Conservation (phyloP, 53 echinoderm and acorn worm species). For the Temnopleurus reevesii region DNA sequence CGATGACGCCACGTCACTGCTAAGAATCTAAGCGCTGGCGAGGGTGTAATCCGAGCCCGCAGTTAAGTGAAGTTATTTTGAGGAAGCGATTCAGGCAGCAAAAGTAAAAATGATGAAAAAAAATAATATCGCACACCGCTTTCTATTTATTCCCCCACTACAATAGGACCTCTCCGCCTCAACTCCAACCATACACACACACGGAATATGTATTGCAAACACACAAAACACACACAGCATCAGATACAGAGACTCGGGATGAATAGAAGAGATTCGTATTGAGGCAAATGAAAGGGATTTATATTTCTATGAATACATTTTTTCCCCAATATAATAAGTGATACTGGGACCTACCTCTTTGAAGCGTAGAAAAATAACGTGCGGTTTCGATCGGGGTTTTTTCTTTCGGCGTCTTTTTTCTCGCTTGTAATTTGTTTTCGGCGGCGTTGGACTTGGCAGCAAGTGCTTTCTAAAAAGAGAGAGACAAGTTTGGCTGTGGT, state of each 20-base stretch:
- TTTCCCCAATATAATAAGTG: slow-evolving; percentile 37
- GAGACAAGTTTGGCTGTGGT: neutral
- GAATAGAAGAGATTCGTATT: neutral
- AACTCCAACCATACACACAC: neutral
- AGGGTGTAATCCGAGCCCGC: slow-evolving; percentile 24
- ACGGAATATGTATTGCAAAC: neutral
- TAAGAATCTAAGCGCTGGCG: neutral
- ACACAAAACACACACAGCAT: neutral
- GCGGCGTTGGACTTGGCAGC: neutral
- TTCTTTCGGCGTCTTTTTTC: neutral
- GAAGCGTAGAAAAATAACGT: slow-evolving; percentile 18
- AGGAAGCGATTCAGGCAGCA: slow-evolving; percentile 37
- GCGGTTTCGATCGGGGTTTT: slow-evolving; percentile 24
- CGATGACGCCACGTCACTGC: neutral
- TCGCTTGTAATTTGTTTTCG: neutral
- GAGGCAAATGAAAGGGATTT: slow-evolving; percentile 48
- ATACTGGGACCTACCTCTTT: slow-evolving; percentile 30
- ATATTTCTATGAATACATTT: slow-evolving; percentile 57
- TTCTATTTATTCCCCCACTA: slow-evolving; percentile 43
- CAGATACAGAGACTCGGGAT: slow-evolving; percentile 13
- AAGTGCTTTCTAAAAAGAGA: slow-evolving; percentile 1
- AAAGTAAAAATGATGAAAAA: slow-evolving; percentile 55
- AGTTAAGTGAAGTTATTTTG: slow-evolving; percentile 3
- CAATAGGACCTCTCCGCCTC: neutral
- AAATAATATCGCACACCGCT: slow-evolving; percentile 32